Evolutionary conservation across 2,888 invertebrate genomes (phyloP).

Genomic region (Octodonta nipae): DNA sequence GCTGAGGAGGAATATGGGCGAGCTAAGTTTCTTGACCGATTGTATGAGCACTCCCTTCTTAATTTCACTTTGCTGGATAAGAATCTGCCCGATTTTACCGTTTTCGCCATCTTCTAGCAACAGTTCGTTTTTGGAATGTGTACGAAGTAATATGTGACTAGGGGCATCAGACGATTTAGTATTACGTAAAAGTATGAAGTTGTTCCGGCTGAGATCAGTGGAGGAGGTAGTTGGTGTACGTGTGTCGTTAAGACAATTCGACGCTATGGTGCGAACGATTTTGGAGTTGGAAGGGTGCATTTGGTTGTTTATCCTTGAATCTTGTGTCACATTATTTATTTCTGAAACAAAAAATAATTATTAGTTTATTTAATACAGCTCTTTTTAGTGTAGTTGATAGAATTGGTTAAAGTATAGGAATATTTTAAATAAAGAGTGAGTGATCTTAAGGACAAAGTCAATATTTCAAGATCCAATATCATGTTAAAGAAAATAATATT

Average conservation of each 20-base stretch:
- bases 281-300: conserved; percentile 25
- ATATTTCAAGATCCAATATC: no score
- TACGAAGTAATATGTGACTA: conserved; percentile 30
- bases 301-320: conserved; percentile 5
- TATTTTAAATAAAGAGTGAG: no score
- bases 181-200: conserved; percentile 29
- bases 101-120: conserved; percentile 24
- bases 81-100: conserved; percentile 29
- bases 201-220: conserved; percentile 26
- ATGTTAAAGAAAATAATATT: no score
- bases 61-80: conserved; percentile 30
- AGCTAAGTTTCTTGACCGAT: conserved; percentile 30
- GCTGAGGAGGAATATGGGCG: conserved; percentile 32
- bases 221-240: conserved; percentile 13
- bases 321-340: conserved; percentile 10
- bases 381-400: no score
- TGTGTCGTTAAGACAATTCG: conserved; percentile 18
- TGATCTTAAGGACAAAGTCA: no score
- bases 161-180: conserved; percentile 25
- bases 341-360: conserved; percentile 13
- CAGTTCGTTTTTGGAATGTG: conserved; percentile 23
- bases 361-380: no score
- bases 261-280: conserved; percentile 22
- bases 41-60: conserved; percentile 32
- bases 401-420: no score